Percentiles rank a stretch among this genome's conserved stretches.
Conservation (phyloP, 2,113 vertebrate genomes). For the Takifugu flavidus region DNA sequence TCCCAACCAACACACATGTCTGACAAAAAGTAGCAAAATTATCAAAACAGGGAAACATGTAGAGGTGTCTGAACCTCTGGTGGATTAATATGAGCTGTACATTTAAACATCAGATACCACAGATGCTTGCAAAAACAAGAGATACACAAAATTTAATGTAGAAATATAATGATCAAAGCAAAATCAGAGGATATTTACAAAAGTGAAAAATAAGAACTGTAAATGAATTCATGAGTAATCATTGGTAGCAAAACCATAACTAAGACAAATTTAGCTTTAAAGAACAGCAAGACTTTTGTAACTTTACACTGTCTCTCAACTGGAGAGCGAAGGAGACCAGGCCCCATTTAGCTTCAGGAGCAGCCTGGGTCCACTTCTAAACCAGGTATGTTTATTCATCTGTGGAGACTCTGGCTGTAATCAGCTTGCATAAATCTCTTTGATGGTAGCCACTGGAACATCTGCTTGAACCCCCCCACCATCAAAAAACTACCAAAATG, state of each 20-base stretch:
- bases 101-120: no score
- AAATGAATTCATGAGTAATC: neutral
- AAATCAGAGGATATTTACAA: no score
- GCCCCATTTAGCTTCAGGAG: slow-evolving; percentile 44
- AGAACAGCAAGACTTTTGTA: neutral
- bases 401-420: slow-evolving; percentile 65
- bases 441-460: slow-evolving; percentile 72
- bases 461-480: slow-evolving; percentile 57
- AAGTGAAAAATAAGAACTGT: neutral
- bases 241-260: neutral
- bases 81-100: no score
- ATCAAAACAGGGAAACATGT: no score
- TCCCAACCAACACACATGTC: no score
- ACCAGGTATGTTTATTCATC: slow-evolving; percentile 68
- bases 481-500: slow-evolving; percentile 35
- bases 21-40: no score
- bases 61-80: no score
- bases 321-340: slow-evolving; percentile 32
- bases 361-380: slow-evolving; percentile 49
- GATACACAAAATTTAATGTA: no score
- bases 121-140: no score
- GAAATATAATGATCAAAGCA: no score
- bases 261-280: no score
- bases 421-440: slow-evolving; percentile 76
- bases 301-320: neutral